These are phyloP conservation scores for Falco punctatus DNA, from an alignment of 2,113 vertebrate genomes.

Conservation along the genomic window DNA sequence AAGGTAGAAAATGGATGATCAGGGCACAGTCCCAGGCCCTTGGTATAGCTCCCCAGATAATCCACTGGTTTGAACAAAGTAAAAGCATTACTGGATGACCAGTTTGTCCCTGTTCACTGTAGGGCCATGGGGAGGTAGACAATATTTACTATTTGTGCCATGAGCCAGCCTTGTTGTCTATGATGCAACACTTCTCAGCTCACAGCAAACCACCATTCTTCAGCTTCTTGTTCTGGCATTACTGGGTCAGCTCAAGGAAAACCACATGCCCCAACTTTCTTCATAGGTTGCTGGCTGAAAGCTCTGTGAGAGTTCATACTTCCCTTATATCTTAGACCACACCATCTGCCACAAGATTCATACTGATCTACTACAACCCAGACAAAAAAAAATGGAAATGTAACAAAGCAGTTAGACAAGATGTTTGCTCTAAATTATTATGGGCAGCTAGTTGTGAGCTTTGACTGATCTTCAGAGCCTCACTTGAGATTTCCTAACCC, in stretches of 20 bases:
- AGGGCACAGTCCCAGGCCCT: not conserved
- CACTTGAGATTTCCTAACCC: not conserved
- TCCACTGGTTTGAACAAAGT: not conserved
- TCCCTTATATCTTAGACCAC: not conserved
- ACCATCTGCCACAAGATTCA: not conserved
- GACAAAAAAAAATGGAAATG: not conserved
- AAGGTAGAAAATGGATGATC: not conserved
- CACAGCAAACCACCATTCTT: not conserved
- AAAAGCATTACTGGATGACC: not conserved
- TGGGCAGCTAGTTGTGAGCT: not conserved
- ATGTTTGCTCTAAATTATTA: not conserved
- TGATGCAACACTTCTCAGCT: not conserved
- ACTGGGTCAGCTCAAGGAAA: not conserved
- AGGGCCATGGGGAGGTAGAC: not conserved
- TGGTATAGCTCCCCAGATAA: not conserved
- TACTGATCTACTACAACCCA: not conserved
- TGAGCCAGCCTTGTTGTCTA: not conserved
- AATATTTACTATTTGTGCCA: not conserved
- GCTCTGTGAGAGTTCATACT: not conserved
- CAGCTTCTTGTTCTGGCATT: not conserved
- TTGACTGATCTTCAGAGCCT: not conserved
- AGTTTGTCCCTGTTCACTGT: not conserved
- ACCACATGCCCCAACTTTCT: not conserved
- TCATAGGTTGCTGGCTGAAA: not conserved
- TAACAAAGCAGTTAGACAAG: not conserved